These are phyloP conservation scores for Norana najaformis DNA, from an alignment of 2,888 invertebrate species.

Conservation along the genomic window DNA sequence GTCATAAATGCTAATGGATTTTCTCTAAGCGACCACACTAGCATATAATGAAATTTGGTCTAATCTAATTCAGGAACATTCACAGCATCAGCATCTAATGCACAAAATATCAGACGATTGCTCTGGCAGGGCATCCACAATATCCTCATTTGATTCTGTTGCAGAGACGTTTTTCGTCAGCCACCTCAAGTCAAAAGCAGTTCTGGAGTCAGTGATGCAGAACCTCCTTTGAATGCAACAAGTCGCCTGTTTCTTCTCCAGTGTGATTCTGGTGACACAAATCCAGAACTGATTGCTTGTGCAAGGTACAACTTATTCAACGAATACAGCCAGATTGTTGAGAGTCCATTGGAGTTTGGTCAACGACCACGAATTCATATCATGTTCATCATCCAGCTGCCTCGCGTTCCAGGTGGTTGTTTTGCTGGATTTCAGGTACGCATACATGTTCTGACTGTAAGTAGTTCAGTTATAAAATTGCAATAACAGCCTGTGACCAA, in stretches of 20 bases:
- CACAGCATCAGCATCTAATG: neutral
- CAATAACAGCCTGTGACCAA: neutral
- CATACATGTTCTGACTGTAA: neutral
- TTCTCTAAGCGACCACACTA: too few species aligned
- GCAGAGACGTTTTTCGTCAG: slow-evolving; percentile 41
- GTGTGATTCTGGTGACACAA: slow-evolving; percentile 54
- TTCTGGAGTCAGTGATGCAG: neutral
- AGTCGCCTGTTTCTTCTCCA: slow-evolving; percentile 52
- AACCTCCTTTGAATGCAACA: neutral
- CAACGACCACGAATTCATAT: slow-evolving; percentile 44
- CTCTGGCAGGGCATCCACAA: slow-evolving; percentile 29
- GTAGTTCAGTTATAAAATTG: neutral
- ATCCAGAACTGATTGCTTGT: slow-evolving; percentile 52
- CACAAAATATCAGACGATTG: neutral
- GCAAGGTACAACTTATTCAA: slow-evolving; percentile 54
- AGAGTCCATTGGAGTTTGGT: neutral
- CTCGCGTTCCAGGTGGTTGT: slow-evolving; percentile 50
- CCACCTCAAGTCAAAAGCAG: neutral
- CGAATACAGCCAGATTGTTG: slow-evolving; percentile 33
- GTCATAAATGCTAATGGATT: too few species aligned
- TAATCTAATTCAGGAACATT: neutral
- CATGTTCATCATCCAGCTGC: slow-evolving; percentile 53
- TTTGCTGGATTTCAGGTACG: slow-evolving; percentile 55
- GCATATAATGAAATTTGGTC: neutral
- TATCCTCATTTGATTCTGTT: neutral